A percentile compares a stretch with the other conserved stretches of the same genome.
Evolutionary conservation across 2,888 invertebrate genomes (phyloP).

Genomic region (Plutella xylostella): DNA sequence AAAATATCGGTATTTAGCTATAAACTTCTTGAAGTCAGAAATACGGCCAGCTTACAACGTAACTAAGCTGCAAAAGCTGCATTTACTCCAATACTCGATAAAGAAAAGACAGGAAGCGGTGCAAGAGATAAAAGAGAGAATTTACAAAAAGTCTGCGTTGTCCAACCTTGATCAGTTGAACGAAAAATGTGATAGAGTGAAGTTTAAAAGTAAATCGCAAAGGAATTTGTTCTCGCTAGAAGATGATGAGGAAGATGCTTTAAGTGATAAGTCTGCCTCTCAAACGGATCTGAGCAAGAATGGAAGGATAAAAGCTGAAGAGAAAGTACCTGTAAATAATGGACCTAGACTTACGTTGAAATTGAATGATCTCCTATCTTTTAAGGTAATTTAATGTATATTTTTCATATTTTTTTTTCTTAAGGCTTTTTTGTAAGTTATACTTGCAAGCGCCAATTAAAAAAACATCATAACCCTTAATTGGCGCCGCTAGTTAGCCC

Average conservation of each 20-base stretch:
- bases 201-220: slow-evolving; percentile 39
- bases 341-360: slow-evolving; percentile 54
- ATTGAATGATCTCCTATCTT: slow-evolving; percentile 59
- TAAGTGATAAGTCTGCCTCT: slow-evolving; percentile 28
- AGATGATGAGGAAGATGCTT: slow-evolving; percentile 28
- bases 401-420: neutral
- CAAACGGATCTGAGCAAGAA: slow-evolving; percentile 41
- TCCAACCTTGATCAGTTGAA: slow-evolving; percentile 30
- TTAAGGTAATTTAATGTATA: slow-evolving; percentile 39
- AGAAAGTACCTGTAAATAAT: slow-evolving; percentile 37
- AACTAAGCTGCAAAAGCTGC: slow-evolving; percentile 76
- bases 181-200: slow-evolving; percentile 30
- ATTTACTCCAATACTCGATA: slow-evolving; percentile 77
- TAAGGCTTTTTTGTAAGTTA: neutral
- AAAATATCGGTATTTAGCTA: slow-evolving; percentile 52
- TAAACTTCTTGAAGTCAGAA: slow-evolving; percentile 70
- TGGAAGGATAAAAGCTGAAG: slow-evolving; percentile 39
- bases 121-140: slow-evolving; percentile 58
- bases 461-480: too few species aligned
- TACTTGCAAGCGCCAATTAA: too few species aligned
- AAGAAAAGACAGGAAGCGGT: slow-evolving; percentile 76
- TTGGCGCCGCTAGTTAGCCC: too few species aligned
- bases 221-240: slow-evolving; percentile 47
- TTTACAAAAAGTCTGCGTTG: slow-evolving; percentile 55
- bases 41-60: slow-evolving; percentile 80